Base-by-base conservation (phyloP, 1,140 invertebrate species). In the Ceratina calcarata region DNA sequence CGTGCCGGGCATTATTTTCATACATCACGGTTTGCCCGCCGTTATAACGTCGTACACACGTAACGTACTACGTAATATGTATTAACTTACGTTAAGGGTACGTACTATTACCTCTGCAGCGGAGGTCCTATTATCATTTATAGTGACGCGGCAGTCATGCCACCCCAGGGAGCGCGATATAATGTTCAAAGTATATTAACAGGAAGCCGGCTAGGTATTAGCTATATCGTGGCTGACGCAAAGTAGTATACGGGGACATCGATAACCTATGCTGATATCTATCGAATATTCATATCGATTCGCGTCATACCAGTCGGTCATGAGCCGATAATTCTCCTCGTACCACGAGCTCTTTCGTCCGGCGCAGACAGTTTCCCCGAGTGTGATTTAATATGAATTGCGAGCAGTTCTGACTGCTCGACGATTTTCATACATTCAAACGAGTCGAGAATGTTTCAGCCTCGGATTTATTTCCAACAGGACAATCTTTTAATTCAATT, bases 101-200 rank as follows among this genome's bases (percentile, higher is more conserved):
- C 68, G 76, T 78, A 78, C 58, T 78, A 78, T 71, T 78, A 78
- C 67, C 49, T 27, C 67, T 8, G 22, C n/a, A 24, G 22, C 49
- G 58, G 68, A n/a, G 76, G 49, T 71, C 27, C 68, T 60, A 78
- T 78, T 78, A 78, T 71, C 76, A 78, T 78, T 78, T 78, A 78
- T 78, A 78, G 76, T 78, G 76, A 72, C 76, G 71, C 58, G 60
- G 68, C 58, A 69, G 68, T 78, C 76, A 71, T 64, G 68, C 27
- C 20, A n/a, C 76, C 68, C 76, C 2, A 4, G 76, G 67, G 68
- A 45, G 58, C 16, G 22, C 58, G 32, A 72, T 71, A 72, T 78
- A 78, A 78, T 78, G 76, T 64, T 62, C 76, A 71, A 71, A 62
- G 76, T 78, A 78, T 78, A 78, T 78, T 78, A 78, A 72, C 76